Evolutionary conservation across 1,140 invertebrate genomes (phyloP).

Genomic region (Tachypleus tridentatus): DNA sequence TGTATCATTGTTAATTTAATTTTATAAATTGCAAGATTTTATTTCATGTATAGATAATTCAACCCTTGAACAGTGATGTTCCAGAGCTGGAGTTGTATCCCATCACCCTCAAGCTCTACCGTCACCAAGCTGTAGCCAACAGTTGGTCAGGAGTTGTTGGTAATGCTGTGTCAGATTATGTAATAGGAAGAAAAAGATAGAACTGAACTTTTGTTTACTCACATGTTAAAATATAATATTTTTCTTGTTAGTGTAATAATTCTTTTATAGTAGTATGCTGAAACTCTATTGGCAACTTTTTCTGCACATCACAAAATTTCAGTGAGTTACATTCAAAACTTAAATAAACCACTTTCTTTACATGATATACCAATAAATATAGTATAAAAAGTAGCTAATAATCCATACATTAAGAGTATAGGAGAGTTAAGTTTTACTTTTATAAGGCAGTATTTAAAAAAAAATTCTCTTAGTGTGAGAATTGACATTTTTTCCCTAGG

Average conservation of each 20-base stretch:
- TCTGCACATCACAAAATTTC: no score
- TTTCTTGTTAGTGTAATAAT: conserved; percentile 2
- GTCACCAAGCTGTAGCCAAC: conserved; percentile 41
- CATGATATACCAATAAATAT: no score
- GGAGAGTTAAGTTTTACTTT: no score
- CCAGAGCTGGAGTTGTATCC: conserved; percentile 73
- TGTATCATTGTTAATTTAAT: background rate
- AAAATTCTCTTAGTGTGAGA: no score
- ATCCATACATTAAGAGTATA: no score
- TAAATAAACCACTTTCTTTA: no score
- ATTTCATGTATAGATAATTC: conserved; percentile 40
- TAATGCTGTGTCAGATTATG: conserved; percentile 12
- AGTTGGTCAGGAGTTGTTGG: conserved; percentile 47
- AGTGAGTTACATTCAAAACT: no score
- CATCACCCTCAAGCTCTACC: conserved; percentile 53
- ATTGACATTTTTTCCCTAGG: no score
- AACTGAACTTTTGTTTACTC: background rate
- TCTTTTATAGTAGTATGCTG: no score
- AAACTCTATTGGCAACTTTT: no score
- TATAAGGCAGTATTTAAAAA: no score
- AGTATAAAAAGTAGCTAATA: no score
- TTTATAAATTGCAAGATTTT: background rate
- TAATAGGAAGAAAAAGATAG: conserved; percentile 1
- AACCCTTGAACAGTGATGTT: conserved; percentile 40
- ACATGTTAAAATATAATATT: background rate